Percentiles rank a stretch among this genome's conserved stretches.
These are phyloP conservation scores for Aphrocallistes beatrix DNA, from an alignment of 37 sponge, comb jelly and placozoan genomes.

Conservation along the genomic window DNA sequence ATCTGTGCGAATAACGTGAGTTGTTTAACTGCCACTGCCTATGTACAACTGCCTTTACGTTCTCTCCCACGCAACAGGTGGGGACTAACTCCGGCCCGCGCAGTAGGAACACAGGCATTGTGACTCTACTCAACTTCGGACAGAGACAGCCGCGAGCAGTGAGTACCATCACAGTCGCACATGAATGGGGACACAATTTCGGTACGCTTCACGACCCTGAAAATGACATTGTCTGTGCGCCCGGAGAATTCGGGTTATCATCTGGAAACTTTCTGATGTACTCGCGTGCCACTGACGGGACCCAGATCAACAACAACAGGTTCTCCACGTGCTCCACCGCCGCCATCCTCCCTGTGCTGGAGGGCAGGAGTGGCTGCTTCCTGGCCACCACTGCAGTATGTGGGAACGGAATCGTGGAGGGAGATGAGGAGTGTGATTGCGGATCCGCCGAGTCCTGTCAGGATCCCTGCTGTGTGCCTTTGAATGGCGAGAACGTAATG, in stretches of 20 bases:
- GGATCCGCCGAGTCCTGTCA: slow-evolving; percentile 16
- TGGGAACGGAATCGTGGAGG: slow-evolving; percentile 31
- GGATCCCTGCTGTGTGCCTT: slow-evolving; percentile 23
- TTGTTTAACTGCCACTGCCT: background rate
- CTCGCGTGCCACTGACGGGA: slow-evolving; percentile 74
- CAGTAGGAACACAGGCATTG: slow-evolving; percentile 46
- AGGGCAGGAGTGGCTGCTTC: slow-evolving; percentile 44
- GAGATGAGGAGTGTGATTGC: slow-evolving; percentile 31
- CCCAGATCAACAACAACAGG: slow-evolving; percentile 62
- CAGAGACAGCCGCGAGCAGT: slow-evolving; percentile 27
- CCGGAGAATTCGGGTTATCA: slow-evolving; percentile 13
- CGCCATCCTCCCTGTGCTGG: slow-evolving; percentile 49
- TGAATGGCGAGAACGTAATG: background rate
- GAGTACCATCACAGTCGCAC: slow-evolving; percentile 35
- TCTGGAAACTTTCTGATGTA: slow-evolving; percentile 96
- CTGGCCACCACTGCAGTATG: background rate
- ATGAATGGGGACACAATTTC: slow-evolving; percentile 67
- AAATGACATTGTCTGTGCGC: slow-evolving; percentile 25
- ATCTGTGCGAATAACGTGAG: slow-evolving; percentile 47
- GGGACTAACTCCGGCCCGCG: slow-evolving; percentile 24
- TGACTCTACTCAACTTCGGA: slow-evolving; percentile 48
- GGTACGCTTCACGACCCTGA: slow-evolving; percentile 52
- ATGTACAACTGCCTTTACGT: no score
- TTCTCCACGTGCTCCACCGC: slow-evolving; percentile 70
- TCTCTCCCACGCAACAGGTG: background rate